Conservation (phyloP, 2,888 invertebrate genomes). For the Cecidostiba fungosa region DNA sequence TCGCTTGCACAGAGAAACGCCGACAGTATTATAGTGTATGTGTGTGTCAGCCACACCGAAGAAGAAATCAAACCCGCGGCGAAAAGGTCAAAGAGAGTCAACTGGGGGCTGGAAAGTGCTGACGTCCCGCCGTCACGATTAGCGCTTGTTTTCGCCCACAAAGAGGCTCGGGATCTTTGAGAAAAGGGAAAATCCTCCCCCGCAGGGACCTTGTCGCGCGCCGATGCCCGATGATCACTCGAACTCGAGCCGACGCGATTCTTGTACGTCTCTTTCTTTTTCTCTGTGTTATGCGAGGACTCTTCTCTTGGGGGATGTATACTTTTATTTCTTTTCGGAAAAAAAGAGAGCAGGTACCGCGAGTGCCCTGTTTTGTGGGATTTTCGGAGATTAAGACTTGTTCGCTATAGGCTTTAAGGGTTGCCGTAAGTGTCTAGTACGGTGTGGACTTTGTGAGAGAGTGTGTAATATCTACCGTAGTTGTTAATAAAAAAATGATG, state of each 20-base stretch:
- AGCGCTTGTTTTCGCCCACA: slow-evolving; percentile 54
- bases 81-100: neutral
- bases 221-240: slow-evolving; percentile 47
- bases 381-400: neutral
- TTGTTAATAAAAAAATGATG: no score
- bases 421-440: no score
- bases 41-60: neutral
- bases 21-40: neutral
- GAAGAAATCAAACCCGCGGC: neutral
- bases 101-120: slow-evolving; percentile 47
- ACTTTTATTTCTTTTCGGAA: neutral
- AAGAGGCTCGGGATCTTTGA: slow-evolving; percentile 15
- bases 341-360: neutral
- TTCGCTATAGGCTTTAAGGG: neutral
- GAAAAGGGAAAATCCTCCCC: slow-evolving; percentile 21
- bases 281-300: neutral
- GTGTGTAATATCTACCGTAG: no score
- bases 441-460: no score
- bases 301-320: no score
- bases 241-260: slow-evolving; percentile 30
- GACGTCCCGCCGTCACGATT: slow-evolving; percentile 57
- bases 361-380: neutral
- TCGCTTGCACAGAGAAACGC: neutral
- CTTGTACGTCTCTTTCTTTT: neutral
- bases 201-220: slow-evolving; percentile 16